Evolutionary conservation across 2,113 vertebrate species (phyloP), one percentile per base, ranked within the genome.

Genomic region (Thunnus thynnus): DNA sequence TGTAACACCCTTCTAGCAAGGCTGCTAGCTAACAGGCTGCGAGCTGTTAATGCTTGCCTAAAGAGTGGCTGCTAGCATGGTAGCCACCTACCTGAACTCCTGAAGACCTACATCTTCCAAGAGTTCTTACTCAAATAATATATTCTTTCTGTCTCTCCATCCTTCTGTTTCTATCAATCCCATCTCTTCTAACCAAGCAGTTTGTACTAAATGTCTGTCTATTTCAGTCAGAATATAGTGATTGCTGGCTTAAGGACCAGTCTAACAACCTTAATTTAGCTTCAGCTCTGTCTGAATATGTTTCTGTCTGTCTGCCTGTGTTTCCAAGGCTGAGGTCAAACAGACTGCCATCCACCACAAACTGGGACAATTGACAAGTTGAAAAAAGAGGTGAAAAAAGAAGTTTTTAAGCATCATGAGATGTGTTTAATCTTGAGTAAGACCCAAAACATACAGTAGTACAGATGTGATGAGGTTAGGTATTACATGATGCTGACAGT

Each of bases 261-360:
- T 11, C 25, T 14, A 36, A 10, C 41, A 13, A 0, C 22, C 13
- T 57, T 65, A 0, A 71, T 18, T 36, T 17, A 18, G 47, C 41
- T 76, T 25, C 10, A 30, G 32, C 51, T 74, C 36, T n/a, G 32
- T 69, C 51, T 64, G n/a, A 76, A 50, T 58, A 18, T 18, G 52
- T 66, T 51, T 16, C 36, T 41, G 50, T 58, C 51, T 32, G 63
- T 20, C 14, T 54, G 58, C n/a, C 13, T 44, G 20, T 62, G 61
- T 46, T 36, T 44, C 36, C 12, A 1, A 25, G 22, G 11, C 67
- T 36, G 13, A 56, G 48, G 54, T 72, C 55, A 61, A 76, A 71
- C 51, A 46, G 11, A 14, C 41, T 9, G 10, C 30, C 51, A 36
- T 36, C 62, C 32, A 16, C 76, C 55, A 57, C 48, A 27, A 41